Base-by-base conservation (phyloP, 2,797 vertebrate genomes). In the Pteronotus mesoamericanus region DNA sequence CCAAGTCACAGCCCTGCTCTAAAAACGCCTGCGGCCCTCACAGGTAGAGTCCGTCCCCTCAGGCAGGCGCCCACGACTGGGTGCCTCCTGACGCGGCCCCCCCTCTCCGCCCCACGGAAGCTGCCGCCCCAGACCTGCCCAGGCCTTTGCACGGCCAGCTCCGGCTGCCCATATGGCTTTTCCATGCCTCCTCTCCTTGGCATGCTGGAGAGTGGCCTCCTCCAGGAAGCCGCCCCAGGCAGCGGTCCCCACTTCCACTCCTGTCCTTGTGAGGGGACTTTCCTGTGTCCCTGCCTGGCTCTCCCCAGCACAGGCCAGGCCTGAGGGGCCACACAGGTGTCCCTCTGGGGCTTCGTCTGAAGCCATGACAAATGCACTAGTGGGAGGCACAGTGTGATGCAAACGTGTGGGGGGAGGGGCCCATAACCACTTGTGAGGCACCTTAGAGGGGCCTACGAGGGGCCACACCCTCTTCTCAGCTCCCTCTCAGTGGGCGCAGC, bases 81-180 rank as follows among this genome's bases (percentile, higher is more conserved):
- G n/a, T n/a, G n/a, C n/a, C n/a, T n/a, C n/a, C n/a, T n/a, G n/a
- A n/a, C n/a, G n/a, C n/a, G n/a, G n/a, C 9, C 10, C 29, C 48
- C 6, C 15, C 37, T 7, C 1, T 14, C 5, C 6, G 2, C 9
- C 3, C 26, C 1, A 18, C 42, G 29, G 29, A 9, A 29, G 34
- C 37, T 61, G 64, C 71, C 21, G 21, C 10, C 55, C 42, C 16
- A n/a, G 16, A 26, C 42, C 12, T 0, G 19, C 79, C 34, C 5
- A 66, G 61, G n/a, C 42, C 69, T 42, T n/a, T 32, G 39, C 57
- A 12, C 1, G n/a, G 10, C 9, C 6, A 34, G 8, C 16, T 57
- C 69, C 59, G 42, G 91, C 14, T 6, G 9, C 48, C 48, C 21
- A 26, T 29, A n/a, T 0, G 24, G 12, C 91, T 37, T 10, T 7